phyloP scores from a whole-genome alignment of 2,888 invertebrate genomes.

The Cheilosia vernalis region DNA sequence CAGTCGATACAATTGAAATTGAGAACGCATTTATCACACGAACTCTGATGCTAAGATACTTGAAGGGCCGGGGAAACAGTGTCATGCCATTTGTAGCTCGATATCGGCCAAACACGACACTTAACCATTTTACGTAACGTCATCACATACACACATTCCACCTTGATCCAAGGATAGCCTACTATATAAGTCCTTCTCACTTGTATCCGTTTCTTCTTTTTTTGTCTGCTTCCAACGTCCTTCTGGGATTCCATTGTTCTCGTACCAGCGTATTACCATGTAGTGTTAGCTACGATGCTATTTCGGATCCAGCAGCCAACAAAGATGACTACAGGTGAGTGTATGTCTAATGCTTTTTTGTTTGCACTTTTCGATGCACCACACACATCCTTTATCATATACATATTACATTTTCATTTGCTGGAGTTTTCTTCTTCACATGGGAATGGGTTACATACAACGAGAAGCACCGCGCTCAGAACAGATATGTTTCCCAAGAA shows the following conservation, averaged over 20 bases:
- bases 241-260: neutral
- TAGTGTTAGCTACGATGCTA: slow-evolving; percentile 84
- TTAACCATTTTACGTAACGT: neutral
- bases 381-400: slow-evolving; percentile 10
- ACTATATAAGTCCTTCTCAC: slow-evolving; percentile 33
- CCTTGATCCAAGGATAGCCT: slow-evolving; percentile 35
- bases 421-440: slow-evolving; percentile 12
- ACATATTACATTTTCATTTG: slow-evolving; percentile 2
- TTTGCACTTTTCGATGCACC: slow-evolving; percentile 13
- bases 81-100: neutral
- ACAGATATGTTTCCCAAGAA: neutral
- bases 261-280: slow-evolving; percentile 86
- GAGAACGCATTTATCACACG: neutral
- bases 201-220: slow-evolving; percentile 45
- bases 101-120: neutral
- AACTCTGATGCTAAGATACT: slow-evolving; percentile 7
- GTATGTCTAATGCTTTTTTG: slow-evolving; percentile 9
- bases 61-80: neutral
- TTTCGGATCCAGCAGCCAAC: slow-evolving; percentile 78
- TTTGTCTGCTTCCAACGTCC: slow-evolving; percentile 76
- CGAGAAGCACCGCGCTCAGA: slow-evolving; percentile 3
- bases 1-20: slow-evolving; percentile 27
- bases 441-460: neutral
- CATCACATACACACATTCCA: neutral
- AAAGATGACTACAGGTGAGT: slow-evolving; percentile 82